Conservation (phyloP, 2,113 vertebrate species). For the Neodontobutis hainanensis region DNA sequence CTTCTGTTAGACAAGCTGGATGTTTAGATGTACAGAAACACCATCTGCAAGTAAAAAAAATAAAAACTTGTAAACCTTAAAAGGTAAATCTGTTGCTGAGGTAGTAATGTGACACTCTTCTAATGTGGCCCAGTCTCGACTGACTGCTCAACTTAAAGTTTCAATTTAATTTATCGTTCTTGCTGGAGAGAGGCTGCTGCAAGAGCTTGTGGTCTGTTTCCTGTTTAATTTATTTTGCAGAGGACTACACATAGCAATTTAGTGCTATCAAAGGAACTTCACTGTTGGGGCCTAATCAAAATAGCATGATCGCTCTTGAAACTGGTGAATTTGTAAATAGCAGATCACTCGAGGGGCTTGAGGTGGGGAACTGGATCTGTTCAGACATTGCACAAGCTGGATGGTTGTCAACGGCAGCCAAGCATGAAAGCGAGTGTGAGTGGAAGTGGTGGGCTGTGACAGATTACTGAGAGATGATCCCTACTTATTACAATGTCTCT, state of each 20-base stretch:
- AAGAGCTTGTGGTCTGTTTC: slow-evolving; percentile 44
- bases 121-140: slow-evolving; percentile 53
- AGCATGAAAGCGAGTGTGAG: slow-evolving; percentile 52
- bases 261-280: slow-evolving; percentile 15
- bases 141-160: slow-evolving; percentile 64
- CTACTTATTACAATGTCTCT: slow-evolving; percentile 68
- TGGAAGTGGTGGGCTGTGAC: slow-evolving; percentile 64
- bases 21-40: slow-evolving; percentile 21
- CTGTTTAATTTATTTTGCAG: slow-evolving; percentile 53
- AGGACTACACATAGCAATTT: slow-evolving; percentile 41
- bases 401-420: slow-evolving; percentile 41
- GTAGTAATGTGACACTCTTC: slow-evolving; percentile 58
- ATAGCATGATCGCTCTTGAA: slow-evolving; percentile 19
- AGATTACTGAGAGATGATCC: slow-evolving; percentile 71
- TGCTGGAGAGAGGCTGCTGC: slow-evolving; percentile 44
- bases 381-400: slow-evolving; percentile 25
- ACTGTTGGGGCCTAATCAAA: slow-evolving; percentile 19
- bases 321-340: slow-evolving; percentile 35
- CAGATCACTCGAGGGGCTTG: slow-evolving; percentile 21
- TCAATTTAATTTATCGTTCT: slow-evolving; percentile 66
- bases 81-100: slow-evolving; percentile 47
- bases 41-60: slow-evolving; percentile 32
- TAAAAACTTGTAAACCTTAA: slow-evolving; percentile 44
- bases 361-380: slow-evolving; percentile 25
- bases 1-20: slow-evolving; percentile 19